Base-by-base conservation (phyloP, 2,113 vertebrate species). In the Callorhinus ursinus region DNA sequence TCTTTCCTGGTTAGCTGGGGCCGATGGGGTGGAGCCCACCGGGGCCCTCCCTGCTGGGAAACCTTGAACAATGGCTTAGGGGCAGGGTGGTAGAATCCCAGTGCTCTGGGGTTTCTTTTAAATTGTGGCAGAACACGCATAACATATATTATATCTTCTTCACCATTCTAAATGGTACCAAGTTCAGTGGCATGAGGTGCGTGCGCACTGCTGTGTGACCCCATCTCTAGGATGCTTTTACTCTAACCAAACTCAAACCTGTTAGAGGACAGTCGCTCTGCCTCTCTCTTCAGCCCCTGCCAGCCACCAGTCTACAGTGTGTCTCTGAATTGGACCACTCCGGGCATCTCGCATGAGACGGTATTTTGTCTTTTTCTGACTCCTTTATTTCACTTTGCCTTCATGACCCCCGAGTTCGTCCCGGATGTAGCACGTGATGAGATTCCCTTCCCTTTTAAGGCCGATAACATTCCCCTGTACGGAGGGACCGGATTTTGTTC, bases 381-480 rank as follows among this genome's bases (percentile, higher is more conserved):
- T 6, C 0, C 31, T 63, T 26, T 28, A 11, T 3, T 14, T 51
- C 88, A 42, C 33, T 36, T 18, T 21, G n/a, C 7, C 8, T 74
- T 39, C 3, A 4, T 22, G 18, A 51, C 26, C 26, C 39, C 18
- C 2, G 31, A 53, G 15, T 69, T 24, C 42, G 0, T 33, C 19
- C 5, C 0, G 55, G n/a, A 19, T 14, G 3, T 24, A 46, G 87
- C 11, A 8, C 18, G 1, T 36, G 55, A 4, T 8, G 63, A 8
- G 31, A 10, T 18, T 51, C 39, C 61, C 46, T 15, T 79, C 11
- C n/a, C 49, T 59, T n/a, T 36, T 31, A 42, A 55, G 33, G 42
- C 26, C 14, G 6, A 2, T 39, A 11, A 51, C 1, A 2, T 0
- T 26, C 79, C 11, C 5, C 1, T 11, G n/a, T 7, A 6, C 1